A percentile compares a stretch with the other conserved stretches of the same genome.
Conservation (phyloP, 2,113 vertebrate species). For the Orientallactaga bullata region DNA sequence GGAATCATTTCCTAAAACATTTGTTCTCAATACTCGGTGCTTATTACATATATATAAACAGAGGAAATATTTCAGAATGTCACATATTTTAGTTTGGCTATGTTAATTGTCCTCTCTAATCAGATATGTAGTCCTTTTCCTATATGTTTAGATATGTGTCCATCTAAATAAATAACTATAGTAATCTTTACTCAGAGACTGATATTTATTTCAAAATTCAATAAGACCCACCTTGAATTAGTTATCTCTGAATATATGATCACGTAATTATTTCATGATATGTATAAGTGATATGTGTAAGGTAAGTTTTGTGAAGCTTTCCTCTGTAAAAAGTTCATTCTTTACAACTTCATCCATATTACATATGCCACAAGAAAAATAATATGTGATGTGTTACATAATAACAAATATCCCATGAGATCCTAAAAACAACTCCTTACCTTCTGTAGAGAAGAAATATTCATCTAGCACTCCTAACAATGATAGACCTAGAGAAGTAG, state of each 20-base stretch:
- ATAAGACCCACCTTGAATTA: neutral
- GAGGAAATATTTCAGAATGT: neutral
- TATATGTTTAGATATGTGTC: neutral
- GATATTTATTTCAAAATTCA: neutral
- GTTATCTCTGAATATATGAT: neutral
- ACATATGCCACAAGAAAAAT: slow-evolving; percentile 1
- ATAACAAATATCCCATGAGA: neutral
- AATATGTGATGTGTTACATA: slow-evolving; percentile 18
- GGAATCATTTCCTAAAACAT: neutral
- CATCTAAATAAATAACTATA: slow-evolving; percentile 29
- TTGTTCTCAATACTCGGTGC: neutral
- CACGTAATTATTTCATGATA: neutral
- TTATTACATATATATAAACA: neutral
- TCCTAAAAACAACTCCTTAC: neutral
- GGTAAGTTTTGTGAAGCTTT: neutral
- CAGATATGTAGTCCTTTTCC: slow-evolving; percentile 9
- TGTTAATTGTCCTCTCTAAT: neutral
- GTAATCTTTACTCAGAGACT: neutral
- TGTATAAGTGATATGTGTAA: neutral
- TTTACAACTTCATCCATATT: slow-evolving; percentile 2
- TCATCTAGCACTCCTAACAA: neutral
- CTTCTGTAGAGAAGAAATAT: slow-evolving; percentile 29
- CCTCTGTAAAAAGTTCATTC: neutral
- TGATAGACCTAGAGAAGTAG: neutral
- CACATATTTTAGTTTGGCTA: neutral